Percentiles rank a stretch among this genome's conserved stretches.
phyloP scores from a whole-genome alignment of 2,113 vertebrate genomes.

The Carollia perspicillata region DNA sequence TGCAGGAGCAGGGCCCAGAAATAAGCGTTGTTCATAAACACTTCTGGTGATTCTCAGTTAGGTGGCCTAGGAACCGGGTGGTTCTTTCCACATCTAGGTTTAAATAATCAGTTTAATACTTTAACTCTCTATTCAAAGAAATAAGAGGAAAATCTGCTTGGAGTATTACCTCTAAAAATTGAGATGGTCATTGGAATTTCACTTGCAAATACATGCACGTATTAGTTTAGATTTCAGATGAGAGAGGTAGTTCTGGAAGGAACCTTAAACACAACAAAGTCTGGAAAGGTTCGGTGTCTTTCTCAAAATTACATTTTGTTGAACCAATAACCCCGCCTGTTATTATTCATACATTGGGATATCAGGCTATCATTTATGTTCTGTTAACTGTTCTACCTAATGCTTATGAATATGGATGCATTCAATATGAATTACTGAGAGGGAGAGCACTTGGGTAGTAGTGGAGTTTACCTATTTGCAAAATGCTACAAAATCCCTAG shows the following conservation, averaged over 20 bases:
- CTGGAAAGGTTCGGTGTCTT: background rate
- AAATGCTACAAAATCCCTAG: constrained; percentile 37
- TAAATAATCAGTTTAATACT: background rate
- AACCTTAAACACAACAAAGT: background rate
- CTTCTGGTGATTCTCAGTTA: background rate
- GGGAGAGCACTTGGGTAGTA: background rate
- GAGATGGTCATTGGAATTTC: background rate
- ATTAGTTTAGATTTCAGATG: background rate
- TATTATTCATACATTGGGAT: background rate
- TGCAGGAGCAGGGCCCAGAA: background rate
- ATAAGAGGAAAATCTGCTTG: background rate
- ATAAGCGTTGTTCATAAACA: background rate
- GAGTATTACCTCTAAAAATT: background rate
- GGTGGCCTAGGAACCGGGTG: background rate
- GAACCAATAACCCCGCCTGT: background rate
- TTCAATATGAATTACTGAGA: constrained; percentile 50
- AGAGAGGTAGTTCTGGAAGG: background rate
- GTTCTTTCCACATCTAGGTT: background rate
- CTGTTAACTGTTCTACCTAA: constrained; percentile 16
- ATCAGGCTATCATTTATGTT: background rate
- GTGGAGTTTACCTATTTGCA: background rate
- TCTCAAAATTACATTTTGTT: background rate
- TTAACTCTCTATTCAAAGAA: constrained; percentile 23
- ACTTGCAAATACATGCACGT: background rate
- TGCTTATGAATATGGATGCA: background rate